phyloP scores from a whole-genome alignment of 1,140 invertebrate genomes.

The Dysdera silvatica region DNA sequence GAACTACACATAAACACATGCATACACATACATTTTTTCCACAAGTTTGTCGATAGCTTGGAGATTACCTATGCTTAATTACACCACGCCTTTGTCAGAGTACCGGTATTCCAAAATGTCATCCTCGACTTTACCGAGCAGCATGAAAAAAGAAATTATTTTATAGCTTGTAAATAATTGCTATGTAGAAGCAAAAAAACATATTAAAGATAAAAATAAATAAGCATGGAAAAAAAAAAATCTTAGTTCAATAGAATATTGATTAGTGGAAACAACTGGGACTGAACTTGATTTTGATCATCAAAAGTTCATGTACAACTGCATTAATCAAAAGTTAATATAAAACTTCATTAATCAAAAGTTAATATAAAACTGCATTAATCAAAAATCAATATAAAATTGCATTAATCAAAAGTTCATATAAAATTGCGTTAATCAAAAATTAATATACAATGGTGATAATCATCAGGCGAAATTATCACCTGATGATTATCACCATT shows the following conservation, averaged over 20 bases:
- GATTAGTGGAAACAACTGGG: neutral
- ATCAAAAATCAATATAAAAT: no score
- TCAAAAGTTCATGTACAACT: neutral
- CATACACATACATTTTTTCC: no score
- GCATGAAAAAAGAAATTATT: conserved; percentile 26
- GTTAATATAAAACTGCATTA: no score
- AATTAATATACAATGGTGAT: no score
- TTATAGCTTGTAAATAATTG: neutral
- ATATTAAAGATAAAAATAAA: neutral
- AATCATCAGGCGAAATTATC: no score
- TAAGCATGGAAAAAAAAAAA: conserved; percentile 9
- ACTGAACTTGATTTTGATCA: neutral
- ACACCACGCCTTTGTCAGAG: conserved; percentile 29
- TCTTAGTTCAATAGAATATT: neutral
- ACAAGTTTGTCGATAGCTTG: no score
- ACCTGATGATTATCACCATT: no score
- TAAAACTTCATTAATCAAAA: no score
- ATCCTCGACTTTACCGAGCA: conserved; percentile 26
- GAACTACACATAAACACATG: no score
- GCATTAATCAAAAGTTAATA: neutral
- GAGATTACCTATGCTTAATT: no score
- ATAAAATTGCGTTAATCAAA: no score
- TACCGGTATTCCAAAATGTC: conserved; percentile 29
- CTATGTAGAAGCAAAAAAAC: neutral
- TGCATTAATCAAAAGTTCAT: no score